Evolutionary conservation across 2,888 invertebrate species (phyloP).

Genomic region (Rhodophaea formosa): DNA sequence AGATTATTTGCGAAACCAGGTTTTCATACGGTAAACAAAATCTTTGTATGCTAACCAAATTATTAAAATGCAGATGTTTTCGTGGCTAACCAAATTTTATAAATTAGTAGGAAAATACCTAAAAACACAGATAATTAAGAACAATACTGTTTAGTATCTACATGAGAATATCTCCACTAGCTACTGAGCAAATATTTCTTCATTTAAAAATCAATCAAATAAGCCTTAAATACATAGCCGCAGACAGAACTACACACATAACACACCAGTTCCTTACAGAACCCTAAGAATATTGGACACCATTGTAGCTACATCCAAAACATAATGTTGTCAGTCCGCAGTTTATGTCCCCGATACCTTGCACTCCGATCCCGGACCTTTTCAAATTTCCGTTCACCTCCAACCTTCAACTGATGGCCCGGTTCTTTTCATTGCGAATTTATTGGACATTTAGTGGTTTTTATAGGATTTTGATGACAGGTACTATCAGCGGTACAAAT

Average conservation of each 20-base stretch:
- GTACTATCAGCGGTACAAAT: background rate
- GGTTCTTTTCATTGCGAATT: conserved; percentile 45
- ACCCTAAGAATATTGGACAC: background rate
- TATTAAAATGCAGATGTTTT: no score
- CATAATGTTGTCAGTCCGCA: conserved; percentile 49
- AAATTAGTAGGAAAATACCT: no score
- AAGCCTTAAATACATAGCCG: background rate
- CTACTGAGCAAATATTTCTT: no score
- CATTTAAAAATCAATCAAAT: background rate
- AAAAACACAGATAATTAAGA: no score
- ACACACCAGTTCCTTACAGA: background rate
- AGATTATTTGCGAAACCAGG: no score
- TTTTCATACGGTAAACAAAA: no score
- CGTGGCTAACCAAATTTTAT: no score
- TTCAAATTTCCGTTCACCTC: conserved; percentile 62
- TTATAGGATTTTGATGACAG: background rate
- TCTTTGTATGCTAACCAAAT: no score
- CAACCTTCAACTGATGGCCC: conserved; percentile 34
- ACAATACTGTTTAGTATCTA: no score
- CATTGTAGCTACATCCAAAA: conserved; percentile 42
- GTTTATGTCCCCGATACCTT: conserved; percentile 47
- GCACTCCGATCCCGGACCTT: conserved; percentile 47
- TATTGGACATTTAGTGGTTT: conserved; percentile 31
- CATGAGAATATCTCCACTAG: no score
- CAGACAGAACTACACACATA: background rate